Evolutionary conservation across 2,797 vertebrate genomes (phyloP).

Genomic region (Sebastes itinus): DNA sequence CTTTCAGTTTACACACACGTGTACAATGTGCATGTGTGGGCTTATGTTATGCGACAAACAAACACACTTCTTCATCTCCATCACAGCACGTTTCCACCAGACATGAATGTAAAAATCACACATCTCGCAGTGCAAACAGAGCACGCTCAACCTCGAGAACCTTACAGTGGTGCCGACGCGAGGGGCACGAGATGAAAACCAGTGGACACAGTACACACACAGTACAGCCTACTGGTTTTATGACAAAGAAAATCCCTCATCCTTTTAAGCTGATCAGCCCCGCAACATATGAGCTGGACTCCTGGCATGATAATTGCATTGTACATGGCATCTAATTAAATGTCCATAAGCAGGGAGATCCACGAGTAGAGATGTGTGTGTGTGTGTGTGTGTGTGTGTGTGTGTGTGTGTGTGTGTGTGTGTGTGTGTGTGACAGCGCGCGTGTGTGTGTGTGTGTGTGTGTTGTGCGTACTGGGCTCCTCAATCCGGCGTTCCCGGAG

Average conservation of each 20-base stretch:
- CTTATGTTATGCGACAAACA: background rate
- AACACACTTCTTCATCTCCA: conserved; percentile 8
- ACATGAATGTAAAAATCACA: background rate
- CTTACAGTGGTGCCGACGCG: conserved; percentile 11
- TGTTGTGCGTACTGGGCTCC: conserved; percentile 47
- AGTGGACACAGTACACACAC: background rate
- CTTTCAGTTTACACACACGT: background rate
- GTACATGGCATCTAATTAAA: conserved; percentile 84
- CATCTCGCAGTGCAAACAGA: conserved; percentile 24
- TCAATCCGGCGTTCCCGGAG: conserved; percentile 63
- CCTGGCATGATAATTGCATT: conserved; percentile 79
- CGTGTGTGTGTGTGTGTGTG: conserved; percentile 16
- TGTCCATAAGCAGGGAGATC: conserved; percentile 76
- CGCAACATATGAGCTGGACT: conserved; percentile 66
- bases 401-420: conserved; percentile 18
- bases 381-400: conserved; percentile 19
- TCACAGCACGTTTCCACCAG: background rate
- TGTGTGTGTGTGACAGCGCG: background rate
- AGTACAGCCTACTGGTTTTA: conserved; percentile 17
- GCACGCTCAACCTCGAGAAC: conserved; percentile 6
- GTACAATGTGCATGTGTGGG: background rate
- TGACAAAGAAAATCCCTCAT: conserved; percentile 57
- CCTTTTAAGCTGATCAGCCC: conserved; percentile 60
- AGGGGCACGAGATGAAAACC: conserved; percentile 19
- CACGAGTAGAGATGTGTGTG: conserved; percentile 45